Evolutionary conservation across 2,797 vertebrate genomes (phyloP), one percentile per base, ranked within the genome.

Genomic region (Anas capensis): DNA sequence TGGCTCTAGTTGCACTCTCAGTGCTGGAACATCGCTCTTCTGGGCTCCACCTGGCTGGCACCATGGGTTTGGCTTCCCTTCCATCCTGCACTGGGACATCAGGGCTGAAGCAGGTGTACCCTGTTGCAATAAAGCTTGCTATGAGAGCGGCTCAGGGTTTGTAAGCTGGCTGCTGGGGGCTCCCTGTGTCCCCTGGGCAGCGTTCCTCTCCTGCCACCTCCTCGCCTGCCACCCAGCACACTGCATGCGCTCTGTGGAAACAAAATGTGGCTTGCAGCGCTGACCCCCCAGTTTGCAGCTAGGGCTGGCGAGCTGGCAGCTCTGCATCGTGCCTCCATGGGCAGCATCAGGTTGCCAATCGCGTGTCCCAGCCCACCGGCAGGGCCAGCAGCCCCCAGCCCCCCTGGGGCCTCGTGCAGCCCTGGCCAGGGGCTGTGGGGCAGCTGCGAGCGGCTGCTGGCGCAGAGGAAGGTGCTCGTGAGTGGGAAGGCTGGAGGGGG

Each of bases 401-500:
- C 21, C 33, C 14, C 38, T 17, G 40, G 54, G 34, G 1, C 61
- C 38, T 66, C 42, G 10, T 54, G 66, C 24, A 54, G 26, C 66
- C 33, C 8, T 69, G 33, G 8, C 8, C 48, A 19, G 48, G 27
- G 46, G 23, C 23, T 33, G 12, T 17, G 8, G 34, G 29, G 34
- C 1, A 24, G 36, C 19, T 24, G 66, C 6, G 46, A 51, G 58
- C 21, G 24, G 20, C 23, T 60, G 23, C 57, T 24, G 0, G 82
- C 76, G 20, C 6, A 1, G 0, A 0, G 61, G 44, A 31, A 33
- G 82, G 64, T 42, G 86, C 16, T 46, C 0, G n/a, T 5, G 91
- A 84, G 85, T 87, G 88, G 92, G 95, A 56, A 85, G 93, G 42
- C 93, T 93, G 89, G 31, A 42, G 64, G 78, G 82, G 76, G 78